These are phyloP conservation scores for Crioceris asparagi DNA, from an alignment of 2,888 invertebrate genomes.

Conservation along the genomic window DNA sequence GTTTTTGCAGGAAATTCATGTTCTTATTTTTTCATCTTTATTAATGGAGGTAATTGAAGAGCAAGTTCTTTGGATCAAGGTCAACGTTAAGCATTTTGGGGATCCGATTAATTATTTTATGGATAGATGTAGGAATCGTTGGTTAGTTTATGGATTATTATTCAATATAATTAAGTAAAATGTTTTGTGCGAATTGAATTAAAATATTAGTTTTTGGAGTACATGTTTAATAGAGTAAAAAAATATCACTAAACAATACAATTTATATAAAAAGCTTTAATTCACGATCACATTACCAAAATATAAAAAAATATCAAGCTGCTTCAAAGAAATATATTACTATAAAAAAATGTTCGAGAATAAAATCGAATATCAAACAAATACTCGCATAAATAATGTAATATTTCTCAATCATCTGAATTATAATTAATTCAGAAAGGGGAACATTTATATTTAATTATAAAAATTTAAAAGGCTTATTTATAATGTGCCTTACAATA, in stretches of 20 bases:
- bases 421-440: slow-evolving; percentile 26
- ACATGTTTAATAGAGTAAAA: slow-evolving; percentile 40
- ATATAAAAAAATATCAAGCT: slow-evolving; percentile 28
- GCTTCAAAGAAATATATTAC: slow-evolving; percentile 23
- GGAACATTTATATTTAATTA: slow-evolving; percentile 31
- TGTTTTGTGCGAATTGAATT: no score
- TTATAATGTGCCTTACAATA: slow-evolving; percentile 24
- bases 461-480: slow-evolving; percentile 24
- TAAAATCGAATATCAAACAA: slow-evolving; percentile 21
- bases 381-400: slow-evolving; percentile 23
- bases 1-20: slow-evolving; percentile 10
- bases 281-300: slow-evolving; percentile 38
- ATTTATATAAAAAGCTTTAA: slow-evolving; percentile 38
- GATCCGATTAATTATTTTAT: neutral
- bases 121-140: neutral
- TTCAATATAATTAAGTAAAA: neutral
- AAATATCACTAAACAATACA: slow-evolving; percentile 39
- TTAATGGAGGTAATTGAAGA: no score
- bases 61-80: no score
- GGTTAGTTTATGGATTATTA: neutral
- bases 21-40: no score
- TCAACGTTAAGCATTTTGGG: no score
- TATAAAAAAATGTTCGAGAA: slow-evolving; percentile 23
- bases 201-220: no score
- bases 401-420: slow-evolving; percentile 25